Conservation (phyloP, 1,140 invertebrate genomes). For the Radopholus similis region DNA sequence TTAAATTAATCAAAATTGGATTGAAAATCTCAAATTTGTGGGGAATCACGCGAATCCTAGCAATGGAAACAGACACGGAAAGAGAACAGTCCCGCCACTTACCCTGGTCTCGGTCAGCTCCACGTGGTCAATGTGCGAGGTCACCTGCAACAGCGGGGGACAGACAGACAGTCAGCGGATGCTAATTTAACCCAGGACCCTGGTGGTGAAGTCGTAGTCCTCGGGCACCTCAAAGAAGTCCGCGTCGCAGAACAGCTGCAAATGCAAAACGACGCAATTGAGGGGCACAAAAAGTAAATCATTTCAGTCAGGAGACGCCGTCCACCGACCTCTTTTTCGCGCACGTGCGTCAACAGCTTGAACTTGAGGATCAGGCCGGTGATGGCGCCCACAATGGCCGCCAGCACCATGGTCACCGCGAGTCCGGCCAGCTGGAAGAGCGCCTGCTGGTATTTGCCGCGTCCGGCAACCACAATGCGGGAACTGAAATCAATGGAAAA, state of each 20-base stretch:
- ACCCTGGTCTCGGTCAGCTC: conserved; percentile 13
- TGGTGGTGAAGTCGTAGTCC: conserved; percentile 58
- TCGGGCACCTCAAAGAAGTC: conserved; percentile 56
- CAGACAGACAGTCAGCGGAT: background rate
- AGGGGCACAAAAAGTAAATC: background rate
- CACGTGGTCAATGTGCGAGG: conserved; percentile 23
- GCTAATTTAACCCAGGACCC: conserved; percentile 24
- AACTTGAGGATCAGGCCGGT: conserved; percentile 51
- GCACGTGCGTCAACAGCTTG: conserved; percentile 51
- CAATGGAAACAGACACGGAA: too few species aligned
- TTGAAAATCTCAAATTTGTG: too few species aligned
- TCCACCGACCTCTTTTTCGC: conserved; percentile 36
- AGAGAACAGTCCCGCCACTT: too few species aligned
- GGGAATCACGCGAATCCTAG: too few species aligned
- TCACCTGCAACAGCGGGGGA: background rate
- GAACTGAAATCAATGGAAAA: background rate
- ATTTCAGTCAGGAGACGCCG: background rate
- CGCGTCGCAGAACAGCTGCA: conserved; percentile 41
- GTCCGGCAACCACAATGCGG: conserved; percentile 25
- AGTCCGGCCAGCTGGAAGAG: conserved; percentile 46
- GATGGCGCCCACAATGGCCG: conserved; percentile 57
- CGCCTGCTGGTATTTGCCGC: conserved; percentile 34
- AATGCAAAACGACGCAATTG: background rate
- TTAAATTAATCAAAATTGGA: too few species aligned
- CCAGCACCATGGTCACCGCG: conserved; percentile 36